A percentile compares a stretch with the other conserved stretches of the same genome.
phyloP scores from a whole-genome alignment of 2,113 vertebrate species.

The Thermophis baileyi region DNA sequence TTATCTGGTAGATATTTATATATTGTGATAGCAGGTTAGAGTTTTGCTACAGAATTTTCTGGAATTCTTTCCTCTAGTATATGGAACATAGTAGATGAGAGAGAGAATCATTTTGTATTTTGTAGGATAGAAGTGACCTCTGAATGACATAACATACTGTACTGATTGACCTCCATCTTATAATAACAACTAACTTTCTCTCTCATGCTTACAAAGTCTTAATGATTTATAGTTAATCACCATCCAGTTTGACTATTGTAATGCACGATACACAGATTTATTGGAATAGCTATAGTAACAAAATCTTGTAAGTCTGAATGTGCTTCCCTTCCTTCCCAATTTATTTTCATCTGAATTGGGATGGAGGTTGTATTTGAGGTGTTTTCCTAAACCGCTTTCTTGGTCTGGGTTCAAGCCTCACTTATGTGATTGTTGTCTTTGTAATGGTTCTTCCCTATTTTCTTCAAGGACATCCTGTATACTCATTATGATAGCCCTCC shows the following conservation, averaged over 20 bases:
- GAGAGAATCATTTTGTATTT: not conserved
- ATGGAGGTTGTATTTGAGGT: not conserved
- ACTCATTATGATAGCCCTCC: no score
- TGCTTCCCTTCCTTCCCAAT: not conserved
- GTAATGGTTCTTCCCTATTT: no score
- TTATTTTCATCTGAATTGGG: not conserved
- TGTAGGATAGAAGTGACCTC: not conserved
- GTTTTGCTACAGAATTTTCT: not conserved
- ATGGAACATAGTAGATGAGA: not conserved
- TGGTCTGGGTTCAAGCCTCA: not conserved
- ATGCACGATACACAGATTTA: not conserved
- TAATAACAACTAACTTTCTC: not conserved
- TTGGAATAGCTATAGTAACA: not conserved
- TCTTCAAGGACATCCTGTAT: no score
- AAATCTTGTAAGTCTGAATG: not conserved
- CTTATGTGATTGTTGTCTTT: not conserved
- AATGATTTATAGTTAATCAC: not conserved
- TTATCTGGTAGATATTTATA: not conserved
- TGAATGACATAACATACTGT: not conserved
- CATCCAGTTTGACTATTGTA: not conserved
- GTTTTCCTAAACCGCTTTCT: not conserved
- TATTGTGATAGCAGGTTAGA: not conserved
- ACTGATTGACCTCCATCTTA: not conserved
- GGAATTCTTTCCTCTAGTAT: not conserved
- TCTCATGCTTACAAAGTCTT: not conserved